Evolutionary conservation across 2,113 vertebrate species (phyloP).

Genomic region (Albula goreensis): DNA sequence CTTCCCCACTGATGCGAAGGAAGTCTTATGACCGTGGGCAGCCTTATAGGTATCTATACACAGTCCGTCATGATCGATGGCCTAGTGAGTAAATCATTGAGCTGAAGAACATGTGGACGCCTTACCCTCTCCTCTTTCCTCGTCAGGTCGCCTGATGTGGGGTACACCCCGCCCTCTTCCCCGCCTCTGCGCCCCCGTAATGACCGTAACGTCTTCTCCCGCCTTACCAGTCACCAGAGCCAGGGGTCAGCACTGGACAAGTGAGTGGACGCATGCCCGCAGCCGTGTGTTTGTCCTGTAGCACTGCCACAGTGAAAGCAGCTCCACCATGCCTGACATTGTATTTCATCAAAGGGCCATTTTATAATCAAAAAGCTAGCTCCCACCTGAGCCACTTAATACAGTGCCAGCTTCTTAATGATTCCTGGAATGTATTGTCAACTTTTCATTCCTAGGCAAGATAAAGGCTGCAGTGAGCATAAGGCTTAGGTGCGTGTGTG

Average conservation of each 20-base stretch:
- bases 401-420: too few species aligned
- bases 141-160: slow-evolving; percentile 81
- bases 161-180: slow-evolving; percentile 90
- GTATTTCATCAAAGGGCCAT: background rate
- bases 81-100: too few species aligned
- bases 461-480: too few species aligned
- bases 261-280: slow-evolving; percentile 68
- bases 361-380: too few species aligned
- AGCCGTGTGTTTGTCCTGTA: background rate
- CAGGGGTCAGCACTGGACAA: slow-evolving; percentile 94
- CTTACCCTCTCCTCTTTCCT: background rate
- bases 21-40: slow-evolving; percentile 92
- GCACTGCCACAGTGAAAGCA: background rate
- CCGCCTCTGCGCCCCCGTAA: slow-evolving; percentile 90
- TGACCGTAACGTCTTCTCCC: slow-evolving; percentile 95
- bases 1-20: slow-evolving; percentile 85
- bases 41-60: slow-evolving; percentile 72
- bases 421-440: too few species aligned
- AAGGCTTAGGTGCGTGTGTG: too few species aligned
- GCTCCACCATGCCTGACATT: too few species aligned
- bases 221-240: slow-evolving; percentile 92
- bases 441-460: too few species aligned
- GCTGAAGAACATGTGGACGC: too few species aligned
- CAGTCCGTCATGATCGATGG: background rate
- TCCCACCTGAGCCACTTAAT: too few species aligned